These are phyloP conservation scores for Poeciliopsis occidentalis DNA, from an alignment of 2,113 vertebrate genomes.

Conservation along the genomic window DNA sequence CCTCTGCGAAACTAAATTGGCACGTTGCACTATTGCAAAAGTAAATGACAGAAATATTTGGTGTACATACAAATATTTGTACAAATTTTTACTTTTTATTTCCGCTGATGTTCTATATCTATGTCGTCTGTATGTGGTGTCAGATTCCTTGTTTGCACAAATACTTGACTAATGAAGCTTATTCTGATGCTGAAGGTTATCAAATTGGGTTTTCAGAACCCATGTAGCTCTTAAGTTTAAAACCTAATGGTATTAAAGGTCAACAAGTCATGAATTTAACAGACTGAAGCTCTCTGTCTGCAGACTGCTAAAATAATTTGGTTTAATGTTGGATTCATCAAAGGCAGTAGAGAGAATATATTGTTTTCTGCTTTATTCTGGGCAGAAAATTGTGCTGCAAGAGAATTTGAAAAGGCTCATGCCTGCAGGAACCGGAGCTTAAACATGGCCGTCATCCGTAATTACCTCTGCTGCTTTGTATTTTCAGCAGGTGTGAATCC, in stretches of 20 bases:
- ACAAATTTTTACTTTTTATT: too few species aligned
- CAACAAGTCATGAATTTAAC: not conserved
- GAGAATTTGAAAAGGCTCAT: not conserved
- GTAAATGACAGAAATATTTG: too few species aligned
- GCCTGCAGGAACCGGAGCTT: not conserved
- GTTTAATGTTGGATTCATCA: not conserved
- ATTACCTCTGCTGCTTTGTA: slow-evolving; percentile 15
- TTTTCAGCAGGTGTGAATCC: slow-evolving; percentile 87
- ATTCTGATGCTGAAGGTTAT: not conserved
- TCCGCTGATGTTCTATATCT: too few species aligned
- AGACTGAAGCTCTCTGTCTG: not conserved
- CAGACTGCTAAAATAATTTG: not conserved
- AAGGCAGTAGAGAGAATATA: not conserved
- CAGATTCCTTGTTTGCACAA: too few species aligned
- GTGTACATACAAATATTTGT: too few species aligned
- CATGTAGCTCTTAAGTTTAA: too few species aligned
- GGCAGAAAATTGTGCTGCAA: not conserved
- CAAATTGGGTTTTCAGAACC: too few species aligned
- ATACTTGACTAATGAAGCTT: not conserved
- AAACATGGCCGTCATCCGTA: not conserved
- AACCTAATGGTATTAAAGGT: not conserved
- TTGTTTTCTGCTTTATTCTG: not conserved
- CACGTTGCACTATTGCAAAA: too few species aligned
- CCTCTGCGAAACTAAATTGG: too few species aligned
- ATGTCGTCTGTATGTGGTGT: too few species aligned